Conservation (phyloP, 2,888 invertebrate genomes). For the Mongoloraphidia duomilia region DNA sequence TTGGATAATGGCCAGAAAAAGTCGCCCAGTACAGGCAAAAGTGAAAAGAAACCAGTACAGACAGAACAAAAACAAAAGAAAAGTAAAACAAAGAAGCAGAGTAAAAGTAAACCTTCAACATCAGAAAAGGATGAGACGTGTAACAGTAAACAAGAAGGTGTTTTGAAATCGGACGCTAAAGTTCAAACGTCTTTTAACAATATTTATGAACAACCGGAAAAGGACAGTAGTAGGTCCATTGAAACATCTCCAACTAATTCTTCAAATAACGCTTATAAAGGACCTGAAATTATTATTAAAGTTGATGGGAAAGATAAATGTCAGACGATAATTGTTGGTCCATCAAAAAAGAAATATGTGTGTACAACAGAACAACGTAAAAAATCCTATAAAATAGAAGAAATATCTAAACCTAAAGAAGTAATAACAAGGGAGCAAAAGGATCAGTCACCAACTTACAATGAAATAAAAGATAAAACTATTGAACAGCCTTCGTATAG, state of each 20-base stretch:
- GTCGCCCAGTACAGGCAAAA: background rate
- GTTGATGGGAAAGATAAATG: too few relatives aligned
- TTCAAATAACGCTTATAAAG: too few relatives aligned
- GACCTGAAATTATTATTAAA: too few relatives aligned
- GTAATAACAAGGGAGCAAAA: background rate
- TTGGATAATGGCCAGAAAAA: too few relatives aligned
- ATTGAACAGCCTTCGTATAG: too few relatives aligned
- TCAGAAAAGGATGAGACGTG: background rate
- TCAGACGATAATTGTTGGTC: background rate
- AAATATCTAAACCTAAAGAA: background rate
- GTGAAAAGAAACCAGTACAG: conserved; percentile 5
- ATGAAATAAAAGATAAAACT: too few relatives aligned
- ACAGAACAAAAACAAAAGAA: conserved; percentile 18
- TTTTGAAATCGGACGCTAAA: conserved; percentile 12
- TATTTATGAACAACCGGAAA: too few relatives aligned
- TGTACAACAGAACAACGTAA: background rate
- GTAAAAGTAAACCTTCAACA: conserved; percentile 5
- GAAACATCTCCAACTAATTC: too few relatives aligned
- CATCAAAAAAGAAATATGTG: background rate
- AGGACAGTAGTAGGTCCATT: too few relatives aligned
- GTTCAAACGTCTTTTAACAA: too few relatives aligned
- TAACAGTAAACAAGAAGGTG: conserved; percentile 13
- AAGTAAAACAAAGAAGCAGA: conserved; percentile 8
- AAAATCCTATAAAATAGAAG: background rate
- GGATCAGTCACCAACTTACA: too few relatives aligned